These are phyloP conservation scores for Trematomus bernacchii DNA, from an alignment of 2,797 vertebrate genomes.

Conservation along the genomic window DNA sequence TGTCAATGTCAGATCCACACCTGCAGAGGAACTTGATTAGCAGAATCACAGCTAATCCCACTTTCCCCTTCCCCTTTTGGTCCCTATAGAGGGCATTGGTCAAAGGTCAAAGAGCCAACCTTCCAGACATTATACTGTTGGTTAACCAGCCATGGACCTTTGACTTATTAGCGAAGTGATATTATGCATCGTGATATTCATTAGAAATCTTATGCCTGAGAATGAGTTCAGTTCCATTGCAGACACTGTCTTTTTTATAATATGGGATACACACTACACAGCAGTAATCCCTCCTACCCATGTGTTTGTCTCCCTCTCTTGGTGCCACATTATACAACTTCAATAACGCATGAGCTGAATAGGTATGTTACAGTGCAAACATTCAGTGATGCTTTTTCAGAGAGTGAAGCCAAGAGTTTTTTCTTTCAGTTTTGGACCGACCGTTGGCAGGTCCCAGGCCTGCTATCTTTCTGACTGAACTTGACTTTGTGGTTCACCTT, in stretches of 20 bases:
- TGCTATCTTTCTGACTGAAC: slow-evolving; percentile 54
- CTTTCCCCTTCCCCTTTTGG: neutral
- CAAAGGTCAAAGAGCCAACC: slow-evolving; percentile 31
- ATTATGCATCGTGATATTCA: neutral
- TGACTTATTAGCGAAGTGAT: slow-evolving; percentile 12
- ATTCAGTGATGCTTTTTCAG: slow-evolving; percentile 20
- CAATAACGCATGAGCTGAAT: slow-evolving; percentile 11
- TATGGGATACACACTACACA: slow-evolving; percentile 3
- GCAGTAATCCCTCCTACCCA: slow-evolving; percentile 10
- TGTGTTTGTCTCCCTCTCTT: slow-evolving; percentile 62
- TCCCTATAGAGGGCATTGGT: slow-evolving; percentile 28
- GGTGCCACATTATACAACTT: slow-evolving; percentile 23
- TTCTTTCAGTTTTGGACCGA: slow-evolving; percentile 32
- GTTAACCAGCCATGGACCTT: slow-evolving; percentile 15
- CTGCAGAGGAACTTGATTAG: neutral
- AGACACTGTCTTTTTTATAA: slow-evolving; percentile 1
- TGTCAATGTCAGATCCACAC: neutral
- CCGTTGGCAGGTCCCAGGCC: slow-evolving; percentile 48
- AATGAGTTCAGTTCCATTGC: neutral
- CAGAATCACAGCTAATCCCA: neutral
- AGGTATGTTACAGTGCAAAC: slow-evolving; percentile 15
- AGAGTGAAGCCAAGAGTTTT: slow-evolving; percentile 22
- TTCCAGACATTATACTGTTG: slow-evolving; percentile 31
- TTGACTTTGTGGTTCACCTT: slow-evolving; percentile 79
- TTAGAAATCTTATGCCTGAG: neutral